Percentiles rank a stretch among this genome's conserved stretches.
These are phyloP conservation scores for Dallia pectoralis DNA, from an alignment of 2,797 vertebrate genomes.

Conservation along the genomic window DNA sequence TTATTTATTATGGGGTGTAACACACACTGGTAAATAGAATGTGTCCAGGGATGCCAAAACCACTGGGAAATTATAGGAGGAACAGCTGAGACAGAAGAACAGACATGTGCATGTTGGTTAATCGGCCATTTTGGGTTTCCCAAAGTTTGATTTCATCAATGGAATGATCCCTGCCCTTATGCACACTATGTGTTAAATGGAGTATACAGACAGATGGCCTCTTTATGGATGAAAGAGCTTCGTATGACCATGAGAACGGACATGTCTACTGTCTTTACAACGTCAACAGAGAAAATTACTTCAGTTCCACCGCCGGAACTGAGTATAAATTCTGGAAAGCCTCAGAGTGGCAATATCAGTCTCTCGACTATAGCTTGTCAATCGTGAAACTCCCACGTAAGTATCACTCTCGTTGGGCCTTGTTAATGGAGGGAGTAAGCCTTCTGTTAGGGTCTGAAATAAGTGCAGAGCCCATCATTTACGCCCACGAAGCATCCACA, in stretches of 20 bases:
- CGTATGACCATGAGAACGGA: constrained; percentile 32
- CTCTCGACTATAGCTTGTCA: background rate
- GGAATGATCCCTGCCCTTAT: constrained; percentile 39
- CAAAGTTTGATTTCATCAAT: constrained; percentile 35
- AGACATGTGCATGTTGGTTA: constrained; percentile 25
- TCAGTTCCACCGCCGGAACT: constrained; percentile 26
- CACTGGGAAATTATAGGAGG: no score
- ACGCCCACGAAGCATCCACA: background rate
- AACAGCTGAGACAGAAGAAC: constrained; percentile 33
- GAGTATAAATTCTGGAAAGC: background rate
- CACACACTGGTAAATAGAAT: background rate
- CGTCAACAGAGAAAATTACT: constrained; percentile 14
- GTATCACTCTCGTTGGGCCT: constrained; percentile 4
- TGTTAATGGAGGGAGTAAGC: constrained; percentile 1
- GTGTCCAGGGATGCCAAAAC: background rate
- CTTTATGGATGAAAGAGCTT: constrained; percentile 34
- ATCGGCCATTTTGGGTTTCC: constrained; percentile 32
- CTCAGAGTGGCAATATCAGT: background rate
- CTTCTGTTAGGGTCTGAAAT: background rate
- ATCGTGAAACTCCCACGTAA: background rate
- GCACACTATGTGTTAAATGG: constrained; percentile 38
- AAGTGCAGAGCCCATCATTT: background rate
- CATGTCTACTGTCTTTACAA: constrained; percentile 35
- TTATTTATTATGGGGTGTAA: constrained; percentile 16
- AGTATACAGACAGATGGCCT: constrained; percentile 32